Evolutionary conservation across 2,113 vertebrate genomes (phyloP).

Genomic region (Lepidothrix coronata): DNA sequence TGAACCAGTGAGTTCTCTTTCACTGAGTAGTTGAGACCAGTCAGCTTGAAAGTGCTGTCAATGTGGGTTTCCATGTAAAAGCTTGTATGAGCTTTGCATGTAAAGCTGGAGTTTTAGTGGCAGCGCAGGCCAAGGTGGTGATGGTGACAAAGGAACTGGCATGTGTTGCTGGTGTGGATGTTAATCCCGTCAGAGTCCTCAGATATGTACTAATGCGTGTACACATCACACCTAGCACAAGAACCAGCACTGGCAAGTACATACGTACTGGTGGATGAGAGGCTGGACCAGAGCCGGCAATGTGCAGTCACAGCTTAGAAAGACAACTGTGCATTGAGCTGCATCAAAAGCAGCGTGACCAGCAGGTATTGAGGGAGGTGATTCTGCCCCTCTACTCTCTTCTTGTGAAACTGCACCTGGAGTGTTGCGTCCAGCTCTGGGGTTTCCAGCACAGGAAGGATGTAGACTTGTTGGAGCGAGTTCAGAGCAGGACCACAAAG

Average conservation of each 20-base stretch:
- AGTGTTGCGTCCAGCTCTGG: neutral
- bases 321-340: neutral
- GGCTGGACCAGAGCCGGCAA: neutral
- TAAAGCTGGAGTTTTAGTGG: neutral
- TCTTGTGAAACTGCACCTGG: neutral
- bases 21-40: neutral
- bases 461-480: neutral
- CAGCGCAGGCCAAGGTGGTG: neutral
- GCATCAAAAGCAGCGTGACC: neutral
- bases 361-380: neutral
- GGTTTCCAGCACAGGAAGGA: neutral
- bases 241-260: neutral
- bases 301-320: neutral
- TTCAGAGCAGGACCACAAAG: neutral
- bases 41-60: neutral
- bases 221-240: neutral
- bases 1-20: neutral
- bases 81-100: neutral
- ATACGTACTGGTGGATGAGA: neutral
- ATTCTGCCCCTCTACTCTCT: neutral
- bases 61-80: neutral
- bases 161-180: neutral
- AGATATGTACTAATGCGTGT: rapidly evolving
- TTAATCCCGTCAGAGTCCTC: neutral
- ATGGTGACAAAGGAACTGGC: neutral